Evolutionary conservation across 2,888 invertebrate genomes (phyloP).

Genomic region (Timema cristinae): DNA sequence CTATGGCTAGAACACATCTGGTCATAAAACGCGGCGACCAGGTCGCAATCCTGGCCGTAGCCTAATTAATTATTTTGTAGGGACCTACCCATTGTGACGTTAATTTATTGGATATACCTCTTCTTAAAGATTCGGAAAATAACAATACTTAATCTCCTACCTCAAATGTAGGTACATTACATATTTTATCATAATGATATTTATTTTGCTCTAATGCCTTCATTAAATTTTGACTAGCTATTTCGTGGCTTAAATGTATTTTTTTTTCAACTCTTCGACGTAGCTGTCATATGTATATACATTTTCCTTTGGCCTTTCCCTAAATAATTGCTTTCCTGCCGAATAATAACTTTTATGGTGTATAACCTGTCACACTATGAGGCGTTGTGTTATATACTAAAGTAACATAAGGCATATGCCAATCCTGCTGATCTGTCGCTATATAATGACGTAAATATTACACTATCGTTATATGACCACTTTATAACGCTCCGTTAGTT

Average conservation of each 20-base stretch:
- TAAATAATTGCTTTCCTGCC: neutral
- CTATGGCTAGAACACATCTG: too few relatives aligned
- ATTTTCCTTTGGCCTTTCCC: too few relatives aligned
- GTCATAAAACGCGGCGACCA: too few relatives aligned
- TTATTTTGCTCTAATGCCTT: neutral
- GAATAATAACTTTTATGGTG: neutral
- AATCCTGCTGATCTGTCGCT: neutral
- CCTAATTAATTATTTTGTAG: neutral
- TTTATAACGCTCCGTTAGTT: neutral
- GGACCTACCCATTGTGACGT: neutral
- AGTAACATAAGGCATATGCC: neutral
- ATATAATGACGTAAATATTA: neutral
- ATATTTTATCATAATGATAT: neutral
- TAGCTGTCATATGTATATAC: too few relatives aligned
- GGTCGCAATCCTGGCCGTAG: too few relatives aligned
- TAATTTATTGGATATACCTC: neutral
- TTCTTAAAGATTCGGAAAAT: neutral
- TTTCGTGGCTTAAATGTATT: neutral
- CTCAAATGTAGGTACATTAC: neutral
- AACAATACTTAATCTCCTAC: neutral
- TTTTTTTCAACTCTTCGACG: neutral
- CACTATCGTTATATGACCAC: neutral
- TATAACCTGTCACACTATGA: neutral
- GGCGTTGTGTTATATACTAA: conserved; percentile 1
- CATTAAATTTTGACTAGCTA: neutral